Evolutionary conservation across 2,797 vertebrate species (phyloP).

Genomic region (Myotis myotis): DNA sequence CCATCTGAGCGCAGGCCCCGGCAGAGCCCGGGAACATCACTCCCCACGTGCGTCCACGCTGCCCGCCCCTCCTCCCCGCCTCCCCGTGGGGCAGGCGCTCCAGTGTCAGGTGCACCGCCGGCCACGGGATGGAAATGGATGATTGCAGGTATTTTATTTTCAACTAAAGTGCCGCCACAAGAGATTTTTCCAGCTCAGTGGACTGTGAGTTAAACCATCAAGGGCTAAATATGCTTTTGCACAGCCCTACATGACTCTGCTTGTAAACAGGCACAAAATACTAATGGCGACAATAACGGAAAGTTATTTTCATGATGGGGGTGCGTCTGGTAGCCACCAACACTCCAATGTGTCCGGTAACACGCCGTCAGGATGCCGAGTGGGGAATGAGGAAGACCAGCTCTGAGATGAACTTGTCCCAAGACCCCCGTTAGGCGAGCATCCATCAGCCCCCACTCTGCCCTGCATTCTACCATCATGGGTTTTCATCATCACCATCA

Average conservation of each 20-base stretch:
- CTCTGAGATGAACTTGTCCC: neutral
- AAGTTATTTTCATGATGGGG: neutral
- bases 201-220: slow-evolving; percentile 9
- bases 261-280: slow-evolving; percentile 16
- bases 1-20: slow-evolving; percentile 45
- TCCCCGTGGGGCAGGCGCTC: neutral
- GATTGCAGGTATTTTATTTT: slow-evolving; percentile 52
- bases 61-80: too few relatives aligned
- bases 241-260: neutral
- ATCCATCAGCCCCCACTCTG: neutral
- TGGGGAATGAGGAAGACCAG: neutral
- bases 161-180: slow-evolving; percentile 14
- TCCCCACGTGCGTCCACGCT: neutral
- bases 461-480: neutral
- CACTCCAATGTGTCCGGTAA: neutral
- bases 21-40: slow-evolving; percentile 15
- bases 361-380: neutral
- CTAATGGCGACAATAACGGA: neutral
- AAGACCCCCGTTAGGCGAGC: neutral
- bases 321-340: neutral
- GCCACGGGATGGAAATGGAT: slow-evolving; percentile 51
- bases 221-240: slow-evolving; percentile 19
- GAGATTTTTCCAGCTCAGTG: slow-evolving; percentile 32
- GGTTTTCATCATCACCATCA: neutral
- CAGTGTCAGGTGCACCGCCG: neutral